phyloP scores from a whole-genome alignment of 2,113 vertebrate species.

The Tricholaema leucomelas region DNA sequence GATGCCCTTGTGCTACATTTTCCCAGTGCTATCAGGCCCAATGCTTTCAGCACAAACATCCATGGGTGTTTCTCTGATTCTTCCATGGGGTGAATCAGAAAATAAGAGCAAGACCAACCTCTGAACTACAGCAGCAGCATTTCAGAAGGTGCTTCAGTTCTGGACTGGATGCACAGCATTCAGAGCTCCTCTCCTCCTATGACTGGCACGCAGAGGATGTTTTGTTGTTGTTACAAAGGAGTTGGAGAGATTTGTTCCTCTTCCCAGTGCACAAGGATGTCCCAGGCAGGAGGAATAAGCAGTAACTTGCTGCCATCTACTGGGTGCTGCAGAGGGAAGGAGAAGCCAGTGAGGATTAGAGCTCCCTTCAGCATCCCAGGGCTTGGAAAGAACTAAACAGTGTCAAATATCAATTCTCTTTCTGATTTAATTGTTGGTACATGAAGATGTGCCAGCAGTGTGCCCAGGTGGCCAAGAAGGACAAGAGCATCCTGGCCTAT shows the following conservation, averaged over 20 bases:
- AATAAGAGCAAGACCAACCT: accelerated
- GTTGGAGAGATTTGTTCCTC: neutral
- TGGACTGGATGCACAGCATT: neutral
- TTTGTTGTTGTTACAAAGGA: neutral
- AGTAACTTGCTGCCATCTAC: slow-evolving; percentile 75
- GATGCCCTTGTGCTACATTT: neutral
- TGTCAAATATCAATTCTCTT: neutral
- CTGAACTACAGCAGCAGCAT: accelerated
- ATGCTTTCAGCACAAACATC: neutral
- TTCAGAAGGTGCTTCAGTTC: neutral
- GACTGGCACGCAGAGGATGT: neutral
- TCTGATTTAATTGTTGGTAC: neutral
- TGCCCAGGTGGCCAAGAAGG: no score
- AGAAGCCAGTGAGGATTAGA: neutral
- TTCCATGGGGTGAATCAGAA: neutral
- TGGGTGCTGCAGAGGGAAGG: slow-evolving; percentile 37
- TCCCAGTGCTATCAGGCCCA: accelerated
- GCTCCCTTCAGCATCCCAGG: neutral
- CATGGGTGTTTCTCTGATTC: neutral
- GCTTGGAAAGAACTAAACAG: neutral
- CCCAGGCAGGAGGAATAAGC: slow-evolving; percentile 20
- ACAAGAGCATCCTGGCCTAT: no score
- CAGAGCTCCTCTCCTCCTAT: neutral
- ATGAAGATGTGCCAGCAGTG: no score
- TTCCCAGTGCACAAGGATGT: neutral